Evolutionary conservation across 2,113 vertebrate genomes (phyloP).

Genomic region (Caracal caracal): DNA sequence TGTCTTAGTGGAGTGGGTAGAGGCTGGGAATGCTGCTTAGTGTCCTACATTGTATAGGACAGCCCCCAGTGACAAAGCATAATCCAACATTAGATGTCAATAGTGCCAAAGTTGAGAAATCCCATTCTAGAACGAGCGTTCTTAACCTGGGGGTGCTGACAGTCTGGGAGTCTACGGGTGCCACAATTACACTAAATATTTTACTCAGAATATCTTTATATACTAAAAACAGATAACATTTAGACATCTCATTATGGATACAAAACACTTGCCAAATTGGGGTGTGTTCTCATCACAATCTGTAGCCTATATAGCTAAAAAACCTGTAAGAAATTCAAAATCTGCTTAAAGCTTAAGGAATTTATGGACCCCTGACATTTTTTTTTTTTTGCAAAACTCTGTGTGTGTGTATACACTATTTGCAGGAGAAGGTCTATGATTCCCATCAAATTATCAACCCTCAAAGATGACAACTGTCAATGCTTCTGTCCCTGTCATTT

Average conservation of each 20-base stretch:
- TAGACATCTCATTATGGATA: constrained; percentile 68
- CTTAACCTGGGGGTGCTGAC: neutral
- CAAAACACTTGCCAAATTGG: constrained; percentile 74
- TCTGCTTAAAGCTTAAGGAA: constrained; percentile 22
- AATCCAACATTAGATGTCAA: neutral
- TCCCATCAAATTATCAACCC: neutral
- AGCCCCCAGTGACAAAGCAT: neutral
- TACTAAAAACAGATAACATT: constrained; percentile 72
- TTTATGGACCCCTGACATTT: neutral
- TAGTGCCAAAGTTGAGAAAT: neutral
- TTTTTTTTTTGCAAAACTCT: neutral
- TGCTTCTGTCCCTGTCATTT: neutral
- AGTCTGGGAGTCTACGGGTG: neutral
- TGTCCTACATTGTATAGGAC: too few species aligned
- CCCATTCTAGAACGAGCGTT: neutral
- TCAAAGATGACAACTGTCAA: neutral
- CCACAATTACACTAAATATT: constrained; percentile 72
- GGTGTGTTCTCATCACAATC: constrained; percentile 64
- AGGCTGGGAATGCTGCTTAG: neutral
- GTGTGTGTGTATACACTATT: neutral
- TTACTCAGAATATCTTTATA: constrained; percentile 60
- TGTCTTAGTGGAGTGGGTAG: neutral
- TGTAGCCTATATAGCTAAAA: constrained; percentile 63
- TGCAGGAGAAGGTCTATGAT: neutral
- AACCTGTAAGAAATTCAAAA: constrained; percentile 38